These are phyloP conservation scores for Daubentonia madagascariensis DNA, from an alignment of 2,113 vertebrate genomes.

Conservation along the genomic window DNA sequence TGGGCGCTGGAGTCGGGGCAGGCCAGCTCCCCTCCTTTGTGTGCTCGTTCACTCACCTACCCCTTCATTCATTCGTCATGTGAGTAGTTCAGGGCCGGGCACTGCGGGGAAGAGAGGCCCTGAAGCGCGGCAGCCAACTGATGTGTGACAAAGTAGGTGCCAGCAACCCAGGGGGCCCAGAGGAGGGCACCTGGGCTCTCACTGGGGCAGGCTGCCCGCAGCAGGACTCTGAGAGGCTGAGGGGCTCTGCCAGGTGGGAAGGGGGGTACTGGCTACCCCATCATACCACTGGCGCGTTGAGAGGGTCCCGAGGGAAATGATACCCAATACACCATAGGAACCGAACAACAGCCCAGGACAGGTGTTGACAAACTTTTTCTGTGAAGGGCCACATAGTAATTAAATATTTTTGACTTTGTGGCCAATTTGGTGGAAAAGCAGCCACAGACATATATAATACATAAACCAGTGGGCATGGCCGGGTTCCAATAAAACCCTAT, in stretches of 20 bases:
- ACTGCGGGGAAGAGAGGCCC: fast-evolving
- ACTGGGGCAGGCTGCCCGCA: not conserved
- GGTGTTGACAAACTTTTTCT: not conserved
- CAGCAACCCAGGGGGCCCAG: not conserved
- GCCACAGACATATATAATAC: fast-evolving
- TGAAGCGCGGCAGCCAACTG: fast-evolving
- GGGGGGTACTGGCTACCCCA: not conserved
- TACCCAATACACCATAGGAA: fast-evolving
- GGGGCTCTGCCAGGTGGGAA: not conserved
- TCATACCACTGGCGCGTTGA: not conserved
- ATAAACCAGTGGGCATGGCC: fast-evolving
- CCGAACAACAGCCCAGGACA: fast-evolving
- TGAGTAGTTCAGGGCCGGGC: fast-evolving
- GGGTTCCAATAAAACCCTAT: too few species aligned
- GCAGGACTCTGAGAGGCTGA: not conserved
- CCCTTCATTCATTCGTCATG: not conserved
- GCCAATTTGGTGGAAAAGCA: not conserved
- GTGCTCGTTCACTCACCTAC: not conserved
- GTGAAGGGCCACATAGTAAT: not conserved
- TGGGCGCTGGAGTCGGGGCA: not conserved
- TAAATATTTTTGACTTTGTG: not conserved
- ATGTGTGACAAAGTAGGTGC: fast-evolving
- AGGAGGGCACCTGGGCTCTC: not conserved
- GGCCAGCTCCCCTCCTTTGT: fast-evolving
- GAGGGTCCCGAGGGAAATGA: not conserved